phyloP scores from a whole-genome alignment of 2,113 vertebrate genomes.

The Furnarius figulus region DNA sequence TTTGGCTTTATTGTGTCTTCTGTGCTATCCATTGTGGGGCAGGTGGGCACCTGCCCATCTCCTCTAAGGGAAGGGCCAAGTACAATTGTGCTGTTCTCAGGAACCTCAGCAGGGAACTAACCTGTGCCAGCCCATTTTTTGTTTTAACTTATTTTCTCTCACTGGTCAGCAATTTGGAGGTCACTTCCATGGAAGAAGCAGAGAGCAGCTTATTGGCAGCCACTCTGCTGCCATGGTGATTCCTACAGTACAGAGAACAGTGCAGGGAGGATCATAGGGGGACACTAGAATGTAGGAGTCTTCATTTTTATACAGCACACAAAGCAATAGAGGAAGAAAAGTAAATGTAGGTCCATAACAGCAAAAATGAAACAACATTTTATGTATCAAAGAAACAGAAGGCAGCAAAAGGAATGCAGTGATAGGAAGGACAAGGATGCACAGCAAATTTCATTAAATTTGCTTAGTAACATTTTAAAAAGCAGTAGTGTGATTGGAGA shows the following conservation, averaged over 20 bases:
- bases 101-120: not conserved
- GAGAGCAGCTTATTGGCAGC: not conserved
- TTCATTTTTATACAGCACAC: not conserved
- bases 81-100: not conserved
- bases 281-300: not conserved
- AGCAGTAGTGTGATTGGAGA: not conserved
- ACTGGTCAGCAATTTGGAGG: slow-evolving; percentile 43
- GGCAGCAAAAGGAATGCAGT: not conserved
- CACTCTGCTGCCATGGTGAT: slow-evolving; percentile 12
- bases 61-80: not conserved
- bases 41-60: not conserved
- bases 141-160: slow-evolving; percentile 41
- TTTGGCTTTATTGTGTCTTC: not conserved
- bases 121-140: not conserved
- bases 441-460: not conserved
- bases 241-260: slow-evolving; percentile 1
- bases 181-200: slow-evolving; percentile 7
- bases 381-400: not conserved
- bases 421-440: not conserved
- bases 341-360: not conserved
- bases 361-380: not conserved
- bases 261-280: not conserved
- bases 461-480: not conserved
- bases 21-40: not conserved
- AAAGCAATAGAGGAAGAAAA: not conserved